Base-by-base conservation (phyloP, 2,113 vertebrate species). In the Vimba vimba region DNA sequence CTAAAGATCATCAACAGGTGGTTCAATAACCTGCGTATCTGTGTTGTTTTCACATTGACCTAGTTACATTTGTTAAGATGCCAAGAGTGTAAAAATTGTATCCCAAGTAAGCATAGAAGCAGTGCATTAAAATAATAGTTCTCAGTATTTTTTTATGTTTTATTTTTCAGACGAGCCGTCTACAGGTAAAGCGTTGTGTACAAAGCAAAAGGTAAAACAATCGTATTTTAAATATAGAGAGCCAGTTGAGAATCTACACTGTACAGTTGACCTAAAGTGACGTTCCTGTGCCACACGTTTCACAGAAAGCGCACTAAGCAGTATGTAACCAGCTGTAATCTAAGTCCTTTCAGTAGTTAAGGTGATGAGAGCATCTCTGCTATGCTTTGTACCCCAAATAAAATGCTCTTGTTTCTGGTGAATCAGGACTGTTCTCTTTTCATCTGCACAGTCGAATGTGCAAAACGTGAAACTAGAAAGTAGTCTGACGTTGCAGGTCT, bases 301-400 rank as follows among this genome's bases (percentile, higher is more conserved):
- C 66, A 85, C 68, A 50, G 80, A 84, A 73, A 62, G 47, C 62
- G 68, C 79, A 62, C 87, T 60, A 88, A 85, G 83, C 86, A 79
- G 76, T 66, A 89, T 62, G 88, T 71, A 88, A 85, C 89, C 89
- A 83, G 88, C 68, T 85, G 66, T 69, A 71, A 86, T 86, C 68
- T 64, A 52, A 84, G 60, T 86, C 82, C 39, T 79, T 85, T 89
- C 87, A 88, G 80, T 87, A 90, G 88, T 87, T 85, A 86, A 43
- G 86, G 91, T 66, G 93, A 94, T 91, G 90, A 93, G 87, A 92
- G 93, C 93, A 93, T 94, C 94, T 94, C 94, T 91, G 93, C 87
- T 79, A 79, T 36, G 10, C 78, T 13, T 62, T 80, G 47, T 85
- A 57, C 23, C 57, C 33, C 52, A 33, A 45, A 30, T 30, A 81